Conservation (phyloP, 2,888 invertebrate species). For the Anarsia innoxiella region DNA sequence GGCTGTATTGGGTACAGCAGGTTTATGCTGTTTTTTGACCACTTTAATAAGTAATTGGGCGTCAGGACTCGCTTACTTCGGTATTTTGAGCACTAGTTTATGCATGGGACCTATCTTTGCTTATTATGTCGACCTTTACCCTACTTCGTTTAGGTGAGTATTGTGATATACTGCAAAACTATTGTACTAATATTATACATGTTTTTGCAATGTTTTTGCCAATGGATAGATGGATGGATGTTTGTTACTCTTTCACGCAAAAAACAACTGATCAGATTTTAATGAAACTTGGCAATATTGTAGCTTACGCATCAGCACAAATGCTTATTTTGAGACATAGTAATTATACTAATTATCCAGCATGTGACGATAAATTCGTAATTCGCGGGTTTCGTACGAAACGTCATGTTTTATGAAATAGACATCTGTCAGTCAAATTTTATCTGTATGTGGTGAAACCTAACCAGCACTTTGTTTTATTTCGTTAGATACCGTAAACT, state of each 20-base stretch:
- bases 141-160: conserved; percentile 21
- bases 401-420: no score
- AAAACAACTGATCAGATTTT: background rate
- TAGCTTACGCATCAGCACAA: background rate
- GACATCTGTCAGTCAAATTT: background rate
- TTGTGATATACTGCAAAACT: background rate
- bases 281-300: background rate
- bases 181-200: background rate
- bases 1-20: conserved; percentile 12
- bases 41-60: conserved; percentile 14
- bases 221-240: no score
- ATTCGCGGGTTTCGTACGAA: no score
- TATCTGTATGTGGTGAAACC: background rate
- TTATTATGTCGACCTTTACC: conserved; percentile 20
- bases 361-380: no score
- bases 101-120: conserved; percentile 17
- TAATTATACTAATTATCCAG: no score
- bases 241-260: background rate
- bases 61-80: conserved; percentile 17
- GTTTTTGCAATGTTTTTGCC: background rate
- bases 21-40: conserved; percentile 13
- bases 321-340: background rate
- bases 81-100: conserved; percentile 10
- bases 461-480: background rate
- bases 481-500: background rate